Percentiles rank a stretch among this genome's conserved stretches.
Conservation (phyloP, 2,888 invertebrate genomes). For the Agonopterix alstromeriana region DNA sequence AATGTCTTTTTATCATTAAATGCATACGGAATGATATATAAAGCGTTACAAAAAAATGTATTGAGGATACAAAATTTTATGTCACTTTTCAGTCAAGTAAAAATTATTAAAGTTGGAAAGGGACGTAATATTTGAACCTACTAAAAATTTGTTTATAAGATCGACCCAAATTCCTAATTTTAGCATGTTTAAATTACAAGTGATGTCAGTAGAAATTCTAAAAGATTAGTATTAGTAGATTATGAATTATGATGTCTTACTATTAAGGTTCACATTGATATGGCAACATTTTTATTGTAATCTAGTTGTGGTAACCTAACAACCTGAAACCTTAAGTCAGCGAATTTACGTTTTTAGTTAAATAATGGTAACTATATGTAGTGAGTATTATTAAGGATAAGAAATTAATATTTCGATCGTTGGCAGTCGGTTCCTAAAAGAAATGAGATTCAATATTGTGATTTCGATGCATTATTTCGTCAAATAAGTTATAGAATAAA, state of each 20-base stretch:
- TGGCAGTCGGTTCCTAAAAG: too few relatives aligned
- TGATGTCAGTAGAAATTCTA: slow-evolving; percentile 56
- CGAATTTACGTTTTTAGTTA: background rate
- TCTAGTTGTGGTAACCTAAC: slow-evolving; percentile 3
- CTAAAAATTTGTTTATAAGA: background rate
- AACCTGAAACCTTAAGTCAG: background rate
- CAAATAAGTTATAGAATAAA: too few relatives aligned
- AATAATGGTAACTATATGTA: background rate
- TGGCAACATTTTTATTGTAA: slow-evolving; percentile 14
- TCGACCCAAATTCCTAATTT: background rate
- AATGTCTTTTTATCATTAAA: too few relatives aligned
- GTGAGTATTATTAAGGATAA: too few relatives aligned
- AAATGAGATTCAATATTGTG: too few relatives aligned
- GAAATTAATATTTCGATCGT: too few relatives aligned
- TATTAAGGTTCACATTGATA: slow-evolving; percentile 16
- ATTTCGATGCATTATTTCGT: too few relatives aligned
- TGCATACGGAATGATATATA: background rate
- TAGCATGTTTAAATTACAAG: slow-evolving; percentile 17
- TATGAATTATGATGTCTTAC: slow-evolving; percentile 18
- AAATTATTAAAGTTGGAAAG: background rate
- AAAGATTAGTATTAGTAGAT: slow-evolving; percentile 33
- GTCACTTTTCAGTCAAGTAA: background rate
- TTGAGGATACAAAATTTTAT: too few relatives aligned
- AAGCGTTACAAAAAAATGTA: too few relatives aligned
- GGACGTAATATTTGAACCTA: background rate